Evolutionary conservation across 2,888 invertebrate species (phyloP).

Genomic region (Cantharis lateralis): DNA sequence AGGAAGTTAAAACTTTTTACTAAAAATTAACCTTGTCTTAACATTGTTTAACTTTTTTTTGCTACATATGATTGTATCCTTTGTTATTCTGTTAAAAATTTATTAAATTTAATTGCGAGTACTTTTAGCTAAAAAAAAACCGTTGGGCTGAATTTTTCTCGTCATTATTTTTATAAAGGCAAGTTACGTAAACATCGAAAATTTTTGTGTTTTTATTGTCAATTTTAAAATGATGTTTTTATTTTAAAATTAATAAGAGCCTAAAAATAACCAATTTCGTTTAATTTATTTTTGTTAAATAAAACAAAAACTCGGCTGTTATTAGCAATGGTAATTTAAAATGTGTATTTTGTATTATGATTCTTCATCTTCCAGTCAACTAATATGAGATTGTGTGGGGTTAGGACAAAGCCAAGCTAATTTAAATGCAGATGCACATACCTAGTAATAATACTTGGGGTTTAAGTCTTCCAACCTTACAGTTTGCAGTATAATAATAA

Average conservation of each 20-base stretch:
- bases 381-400: not conserved
- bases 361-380: not conserved
- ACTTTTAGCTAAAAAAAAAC: not conserved
- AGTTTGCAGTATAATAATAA: not conserved
- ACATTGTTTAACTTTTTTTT: not conserved
- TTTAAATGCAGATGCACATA: constrained; percentile 32
- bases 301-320: not conserved
- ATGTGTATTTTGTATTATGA: not conserved
- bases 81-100: not conserved
- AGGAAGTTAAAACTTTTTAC: not conserved
- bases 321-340: not conserved
- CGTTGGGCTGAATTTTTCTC: not conserved
- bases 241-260: not conserved
- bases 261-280: not conserved
- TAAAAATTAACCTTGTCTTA: not conserved
- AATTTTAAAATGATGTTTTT: not conserved
- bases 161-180: not conserved
- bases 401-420: constrained; percentile 14
- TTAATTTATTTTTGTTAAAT: not conserved
- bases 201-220: not conserved
- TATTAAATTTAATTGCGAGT: not conserved
- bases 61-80: too few species aligned
- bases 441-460: not conserved
- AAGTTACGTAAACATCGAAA: not conserved
- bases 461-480: not conserved